A percentile compares a stretch with the other conserved stretches of the same genome.
Evolutionary conservation across 2,797 vertebrate species (phyloP).

Genomic region (Acipenser transmontanus): DNA sequence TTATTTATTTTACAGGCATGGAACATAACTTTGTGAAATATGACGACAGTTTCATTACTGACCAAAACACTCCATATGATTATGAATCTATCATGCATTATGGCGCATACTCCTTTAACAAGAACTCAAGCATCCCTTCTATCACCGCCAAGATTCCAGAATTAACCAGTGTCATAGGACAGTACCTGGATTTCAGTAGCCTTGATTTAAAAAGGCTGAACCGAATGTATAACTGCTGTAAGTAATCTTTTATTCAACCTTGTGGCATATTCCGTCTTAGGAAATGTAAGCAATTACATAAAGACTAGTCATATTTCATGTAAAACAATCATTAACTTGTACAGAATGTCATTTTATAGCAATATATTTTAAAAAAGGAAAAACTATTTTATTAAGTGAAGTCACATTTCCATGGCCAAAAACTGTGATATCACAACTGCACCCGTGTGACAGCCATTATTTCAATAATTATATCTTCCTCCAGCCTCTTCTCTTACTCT

Average conservation of each 20-base stretch:
- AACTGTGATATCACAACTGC: too few relatives aligned
- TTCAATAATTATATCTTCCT: constrained; percentile 1
- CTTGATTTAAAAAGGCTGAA: constrained; percentile 75
- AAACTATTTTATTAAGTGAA: background rate
- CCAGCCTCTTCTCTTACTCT: constrained; percentile 72
- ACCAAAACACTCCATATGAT: constrained; percentile 85
- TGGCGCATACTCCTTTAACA: constrained; percentile 76
- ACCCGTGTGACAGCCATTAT: too few relatives aligned
- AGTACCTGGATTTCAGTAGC: constrained; percentile 78
- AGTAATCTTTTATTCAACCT: constrained; percentile 38
- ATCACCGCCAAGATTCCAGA: constrained; percentile 81
- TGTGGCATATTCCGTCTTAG: too few relatives aligned
- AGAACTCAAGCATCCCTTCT: constrained; percentile 64
- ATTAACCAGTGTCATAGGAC: constrained; percentile 77
- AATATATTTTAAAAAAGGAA: background rate
- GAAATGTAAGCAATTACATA: too few relatives aligned
- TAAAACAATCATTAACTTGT: too few relatives aligned
- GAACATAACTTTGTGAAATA: constrained; percentile 80
- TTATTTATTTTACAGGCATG: constrained; percentile 45
- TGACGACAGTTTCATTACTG: constrained; percentile 67
- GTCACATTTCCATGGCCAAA: background rate
- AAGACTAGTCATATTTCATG: too few relatives aligned
- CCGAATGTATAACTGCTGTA: constrained; percentile 89
- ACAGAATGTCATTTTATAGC: background rate
- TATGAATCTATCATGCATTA: constrained; percentile 93